Evolutionary conservation across 2,113 vertebrate genomes (phyloP), one percentile per base, ranked within the genome.

Genomic region (Neotoma lepida): DNA sequence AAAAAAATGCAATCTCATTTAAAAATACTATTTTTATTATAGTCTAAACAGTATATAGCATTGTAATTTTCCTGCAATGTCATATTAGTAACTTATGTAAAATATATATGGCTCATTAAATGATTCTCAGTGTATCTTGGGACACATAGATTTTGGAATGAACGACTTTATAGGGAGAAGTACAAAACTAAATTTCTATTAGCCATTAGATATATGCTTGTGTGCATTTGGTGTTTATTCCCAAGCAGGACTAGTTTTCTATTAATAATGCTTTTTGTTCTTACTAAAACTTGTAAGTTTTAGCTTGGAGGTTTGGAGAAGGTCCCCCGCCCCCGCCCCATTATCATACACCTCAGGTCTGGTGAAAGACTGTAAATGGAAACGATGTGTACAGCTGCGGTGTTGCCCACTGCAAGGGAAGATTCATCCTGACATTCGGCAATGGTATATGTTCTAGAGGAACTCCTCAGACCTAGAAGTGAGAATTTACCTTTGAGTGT

Each of bases 81-180:
- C 44, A 88, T 92, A 18, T 54, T 94, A 22, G 63, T 76, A 77
- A 89, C 46, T 86, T 74, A 78, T 68, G 20, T 93, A 20, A 78
- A 46, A 54, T n/a, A 91, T 35, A n/a, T 2, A 63, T 73, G 89
- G 6, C 44, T 89, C 24, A 30, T 73, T 90, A 84, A 86, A 30
- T 89, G 46, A 84, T 84, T 86, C 18, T 17, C 66, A 80, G 73
- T 86, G 30, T 70, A 64, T 35, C 26, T 12, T 10, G 18, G 41
- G 0, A 33, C 54, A 71, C 49, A 2, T 49, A 80, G 68, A 78
- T 64, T 24, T 61, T 87, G 7, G 9, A 58, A 94, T 41, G 26
- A 73, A 44, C 28, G 39, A 76, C 51, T 93, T 77, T 74, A 68
- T 58, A 58, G 28, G 74, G 17, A 64, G 90, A 89, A 22, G 87